These are phyloP conservation scores for Nycticryphes semicollaris DNA, from an alignment of 2,113 vertebrate genomes.

Conservation along the genomic window DNA sequence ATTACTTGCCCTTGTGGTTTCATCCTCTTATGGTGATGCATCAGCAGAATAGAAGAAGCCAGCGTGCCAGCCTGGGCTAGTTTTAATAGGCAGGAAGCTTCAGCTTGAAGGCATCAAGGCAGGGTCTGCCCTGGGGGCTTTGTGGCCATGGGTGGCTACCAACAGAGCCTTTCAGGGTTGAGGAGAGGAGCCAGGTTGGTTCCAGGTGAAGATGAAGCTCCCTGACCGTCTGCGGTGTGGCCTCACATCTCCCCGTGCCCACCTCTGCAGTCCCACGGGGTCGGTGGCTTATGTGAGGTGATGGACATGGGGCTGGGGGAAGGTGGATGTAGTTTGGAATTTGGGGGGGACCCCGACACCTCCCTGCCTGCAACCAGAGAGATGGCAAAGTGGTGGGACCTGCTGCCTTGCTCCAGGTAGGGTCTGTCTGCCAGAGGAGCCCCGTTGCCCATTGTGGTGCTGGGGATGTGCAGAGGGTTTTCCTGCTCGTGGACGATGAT, in stretches of 20 bases:
- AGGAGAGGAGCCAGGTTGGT: not conserved
- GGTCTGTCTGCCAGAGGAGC: not conserved
- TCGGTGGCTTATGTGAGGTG: fast-evolving
- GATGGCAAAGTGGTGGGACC: fast-evolving
- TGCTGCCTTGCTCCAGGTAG: not conserved
- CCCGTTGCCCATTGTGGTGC: fast-evolving
- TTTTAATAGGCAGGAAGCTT: not conserved
- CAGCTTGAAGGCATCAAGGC: not conserved
- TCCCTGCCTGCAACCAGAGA: not conserved
- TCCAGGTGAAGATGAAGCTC: not conserved
- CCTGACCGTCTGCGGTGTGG: fast-evolving
- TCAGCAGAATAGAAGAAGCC: not conserved
- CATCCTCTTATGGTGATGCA: not conserved
- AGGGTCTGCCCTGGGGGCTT: fast-evolving
- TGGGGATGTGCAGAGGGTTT: not conserved
- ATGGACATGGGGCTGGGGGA: fast-evolving
- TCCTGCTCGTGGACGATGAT: fast-evolving
- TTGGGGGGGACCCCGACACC: not conserved
- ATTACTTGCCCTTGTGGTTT: not conserved
- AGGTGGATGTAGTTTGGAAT: not conserved
- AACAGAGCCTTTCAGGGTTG: fast-evolving
- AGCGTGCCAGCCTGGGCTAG: fast-evolving
- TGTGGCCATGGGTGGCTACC: not conserved
- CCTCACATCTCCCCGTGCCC: fast-evolving
- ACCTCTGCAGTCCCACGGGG: fast-evolving